Evolutionary conservation across 2,797 vertebrate species (phyloP).

Genomic region (Darevskia nairensis): DNA sequence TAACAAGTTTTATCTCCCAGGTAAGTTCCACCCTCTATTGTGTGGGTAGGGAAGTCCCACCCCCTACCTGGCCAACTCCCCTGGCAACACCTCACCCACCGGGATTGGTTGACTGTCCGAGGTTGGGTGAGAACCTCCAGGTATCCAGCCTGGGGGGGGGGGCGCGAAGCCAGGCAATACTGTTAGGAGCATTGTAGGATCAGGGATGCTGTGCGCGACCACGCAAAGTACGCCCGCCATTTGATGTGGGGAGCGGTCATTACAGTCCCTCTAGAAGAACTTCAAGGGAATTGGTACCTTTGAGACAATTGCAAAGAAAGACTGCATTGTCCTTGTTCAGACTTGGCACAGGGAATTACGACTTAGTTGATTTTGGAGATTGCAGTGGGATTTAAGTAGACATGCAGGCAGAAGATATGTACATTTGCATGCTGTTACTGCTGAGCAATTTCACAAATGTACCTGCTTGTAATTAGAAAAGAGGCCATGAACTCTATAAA

Average conservation of each 20-base stretch:
- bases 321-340: not conserved
- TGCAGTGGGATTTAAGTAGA: not conserved
- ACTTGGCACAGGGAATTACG: not conserved
- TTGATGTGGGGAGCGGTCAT: too few species aligned
- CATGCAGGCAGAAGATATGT: not conserved
- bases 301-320: not conserved
- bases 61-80: too few species aligned
- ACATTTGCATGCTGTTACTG: not conserved
- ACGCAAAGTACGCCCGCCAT: too few species aligned
- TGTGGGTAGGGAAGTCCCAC: too few species aligned
- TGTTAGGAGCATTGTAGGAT: too few species aligned
- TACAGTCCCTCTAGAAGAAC: not conserved
- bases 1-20: not conserved
- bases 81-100: too few species aligned
- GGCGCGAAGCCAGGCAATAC: too few species aligned
- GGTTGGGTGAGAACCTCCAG: too few species aligned
- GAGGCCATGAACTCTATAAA: not conserved
- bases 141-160: too few species aligned
- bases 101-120: too few species aligned
- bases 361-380: not conserved
- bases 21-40: too few species aligned
- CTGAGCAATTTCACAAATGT: not conserved
- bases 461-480: not conserved
- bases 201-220: too few species aligned
- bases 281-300: not conserved